phyloP scores from a whole-genome alignment of 2,888 invertebrate species.

The Biston betularia region DNA sequence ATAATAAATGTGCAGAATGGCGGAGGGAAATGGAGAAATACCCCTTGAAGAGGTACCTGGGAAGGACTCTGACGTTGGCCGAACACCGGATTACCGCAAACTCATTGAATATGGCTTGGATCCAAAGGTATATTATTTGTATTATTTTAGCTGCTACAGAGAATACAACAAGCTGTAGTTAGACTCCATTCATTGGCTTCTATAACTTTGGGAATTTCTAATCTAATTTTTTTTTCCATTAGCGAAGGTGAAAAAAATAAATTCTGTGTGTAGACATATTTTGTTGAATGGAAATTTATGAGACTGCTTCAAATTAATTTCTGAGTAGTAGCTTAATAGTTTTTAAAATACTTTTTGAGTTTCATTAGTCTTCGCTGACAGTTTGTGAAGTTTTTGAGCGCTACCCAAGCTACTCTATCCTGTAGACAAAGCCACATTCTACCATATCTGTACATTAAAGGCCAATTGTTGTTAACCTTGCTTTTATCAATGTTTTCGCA shows the following conservation, averaged over 20 bases:
- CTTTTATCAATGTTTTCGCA: constrained; percentile 50
- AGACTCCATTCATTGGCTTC: not conserved
- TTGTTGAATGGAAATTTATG: not conserved
- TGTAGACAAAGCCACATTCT: constrained; percentile 47
- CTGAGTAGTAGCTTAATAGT: not conserved
- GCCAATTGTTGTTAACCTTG: constrained; percentile 54
- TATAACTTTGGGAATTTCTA: not conserved
- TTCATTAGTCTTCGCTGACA: not conserved
- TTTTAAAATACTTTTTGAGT: not conserved
- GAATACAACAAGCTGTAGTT: not conserved
- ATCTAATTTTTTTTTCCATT: not conserved
- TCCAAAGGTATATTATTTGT: constrained; percentile 89
- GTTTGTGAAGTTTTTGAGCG: constrained; percentile 10
- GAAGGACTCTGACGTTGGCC: constrained; percentile 89
- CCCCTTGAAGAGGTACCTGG: constrained; percentile 90
- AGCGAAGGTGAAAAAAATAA: not conserved
- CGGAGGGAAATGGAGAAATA: constrained; percentile 95
- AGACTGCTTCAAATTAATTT: not conserved
- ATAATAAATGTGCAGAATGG: constrained; percentile 89
- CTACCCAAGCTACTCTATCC: constrained; percentile 27
- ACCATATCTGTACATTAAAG: constrained; percentile 48
- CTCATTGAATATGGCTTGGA: constrained; percentile 98
- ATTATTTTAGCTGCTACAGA: constrained; percentile 2
- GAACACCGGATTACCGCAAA: constrained; percentile 97
- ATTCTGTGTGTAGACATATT: not conserved